phyloP scores from a whole-genome alignment of 2,113 vertebrate species.

The Abramis brama region DNA sequence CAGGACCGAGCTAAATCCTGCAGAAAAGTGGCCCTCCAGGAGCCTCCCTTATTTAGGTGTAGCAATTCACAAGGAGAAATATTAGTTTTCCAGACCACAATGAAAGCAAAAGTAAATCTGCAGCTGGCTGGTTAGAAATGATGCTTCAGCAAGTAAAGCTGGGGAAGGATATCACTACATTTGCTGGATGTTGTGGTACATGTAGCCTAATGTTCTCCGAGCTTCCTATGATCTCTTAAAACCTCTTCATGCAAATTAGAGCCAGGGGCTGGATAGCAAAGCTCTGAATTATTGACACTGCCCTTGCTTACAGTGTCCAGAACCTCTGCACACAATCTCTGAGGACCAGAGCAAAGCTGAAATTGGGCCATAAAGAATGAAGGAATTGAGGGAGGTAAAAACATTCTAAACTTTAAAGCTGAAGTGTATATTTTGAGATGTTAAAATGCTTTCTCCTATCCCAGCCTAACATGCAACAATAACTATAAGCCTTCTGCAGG shows the following conservation, averaged over 20 bases:
- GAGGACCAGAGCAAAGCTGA: background rate
- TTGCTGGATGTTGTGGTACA: background rate
- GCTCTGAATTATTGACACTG: slow-evolving; percentile 38
- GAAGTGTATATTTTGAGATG: background rate
- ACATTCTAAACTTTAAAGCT: background rate
- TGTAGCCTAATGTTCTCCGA: background rate
- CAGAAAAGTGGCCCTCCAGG: background rate
- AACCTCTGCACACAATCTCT: slow-evolving; percentile 16
- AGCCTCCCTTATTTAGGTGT: background rate
- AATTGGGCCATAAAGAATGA: background rate
- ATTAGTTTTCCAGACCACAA: background rate
- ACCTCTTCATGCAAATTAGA: slow-evolving; percentile 12
- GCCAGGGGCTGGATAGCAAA: slow-evolving; percentile 5
- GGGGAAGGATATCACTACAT: background rate
- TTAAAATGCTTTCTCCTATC: background rate
- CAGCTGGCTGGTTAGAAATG: background rate
- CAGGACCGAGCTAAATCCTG: background rate
- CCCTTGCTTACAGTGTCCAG: slow-evolving; percentile 25
- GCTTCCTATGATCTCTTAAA: slow-evolving; percentile 15
- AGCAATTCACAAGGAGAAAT: background rate
- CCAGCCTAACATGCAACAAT: no score
- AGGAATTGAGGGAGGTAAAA: background rate
- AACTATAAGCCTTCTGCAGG: no score
- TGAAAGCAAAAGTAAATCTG: background rate
- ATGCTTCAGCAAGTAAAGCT: background rate